Evolutionary conservation across 1,140 invertebrate genomes (phyloP), one percentile per base, ranked within the genome.

Genomic region (Drosophila azteca): DNA sequence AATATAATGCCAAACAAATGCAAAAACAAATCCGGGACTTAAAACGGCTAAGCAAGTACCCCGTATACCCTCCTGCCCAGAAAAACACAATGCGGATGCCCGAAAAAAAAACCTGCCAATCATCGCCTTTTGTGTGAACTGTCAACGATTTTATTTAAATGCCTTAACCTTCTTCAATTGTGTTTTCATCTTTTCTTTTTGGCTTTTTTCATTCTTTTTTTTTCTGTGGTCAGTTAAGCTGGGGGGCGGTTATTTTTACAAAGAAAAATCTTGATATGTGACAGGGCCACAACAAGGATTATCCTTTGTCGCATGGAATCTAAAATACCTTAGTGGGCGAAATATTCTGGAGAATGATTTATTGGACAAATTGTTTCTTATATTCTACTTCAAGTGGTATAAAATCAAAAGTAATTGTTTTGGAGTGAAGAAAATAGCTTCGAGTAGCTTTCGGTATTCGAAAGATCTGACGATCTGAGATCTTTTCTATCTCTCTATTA

Each of bases 41-140:
- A 78, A 67, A 62, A 58, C 59, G 57, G 65, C 58, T 79, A 70
- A 80, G 62, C 52, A 80, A 69, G 57, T 60, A 79, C 58, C 62
- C 24, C 4, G 24, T 20, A 1, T 20, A 26, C 24, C 24, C 24
- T 20, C 24, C 24, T 26, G 24, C 5, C 53, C 22, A 31, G 8
- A 39, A 48, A 67, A 64, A 80, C 35, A 44, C 50, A 60, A 63
- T 44, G 26, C 64, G 45, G 68, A 35, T 24, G 24, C 45, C 51
- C 17, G 1, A 20, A 20, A 20, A 20, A 43, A 58, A 53, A 48
- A 69, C 29, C 66, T 63, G 70, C 70, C 77, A 59, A 70, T 70
- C 72, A 48, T 65, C 29, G 24, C 20, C 44, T 52, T 73, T 80
- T 80, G 59, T 80, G 31, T 35, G 9, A 70, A 59, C 55, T 79